Percentiles rank a stretch among this genome's conserved stretches.
Conservation (phyloP, 2,113 vertebrate genomes). For the Danio rerio region DNA sequence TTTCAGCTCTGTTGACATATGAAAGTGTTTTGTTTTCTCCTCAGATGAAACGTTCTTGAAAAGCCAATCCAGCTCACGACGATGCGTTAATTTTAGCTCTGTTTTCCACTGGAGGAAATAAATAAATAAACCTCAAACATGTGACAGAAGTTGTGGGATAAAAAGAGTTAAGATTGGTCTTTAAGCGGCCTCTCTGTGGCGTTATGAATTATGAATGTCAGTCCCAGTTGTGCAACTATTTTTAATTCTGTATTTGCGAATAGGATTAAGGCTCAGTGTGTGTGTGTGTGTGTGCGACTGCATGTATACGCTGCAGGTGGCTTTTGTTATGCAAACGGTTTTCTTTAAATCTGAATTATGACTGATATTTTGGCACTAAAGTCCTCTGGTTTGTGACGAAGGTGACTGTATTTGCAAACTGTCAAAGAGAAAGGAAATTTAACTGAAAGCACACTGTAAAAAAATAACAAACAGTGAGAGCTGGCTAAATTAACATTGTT, state of each 20-base stretch:
- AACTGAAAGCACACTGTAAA: too few species aligned
- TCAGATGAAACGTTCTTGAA: background rate
- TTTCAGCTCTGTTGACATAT: too few species aligned
- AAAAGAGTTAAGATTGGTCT: background rate
- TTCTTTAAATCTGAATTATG: too few species aligned
- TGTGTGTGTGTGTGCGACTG: background rate
- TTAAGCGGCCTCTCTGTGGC: background rate
- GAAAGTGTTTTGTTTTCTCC: background rate
- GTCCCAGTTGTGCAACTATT: background rate
- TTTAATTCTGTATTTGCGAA: background rate
- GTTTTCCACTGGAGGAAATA: background rate
- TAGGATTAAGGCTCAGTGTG: background rate
- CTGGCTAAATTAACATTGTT: too few species aligned
- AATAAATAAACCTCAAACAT: background rate
- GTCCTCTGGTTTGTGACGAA: too few species aligned
- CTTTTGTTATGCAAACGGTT: too few species aligned
- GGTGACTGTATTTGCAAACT: too few species aligned
- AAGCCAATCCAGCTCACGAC: background rate
- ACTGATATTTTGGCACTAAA: too few species aligned
- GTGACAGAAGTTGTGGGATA: background rate
- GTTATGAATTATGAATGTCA: conserved; percentile 26
- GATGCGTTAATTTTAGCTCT: conserved; percentile 3
- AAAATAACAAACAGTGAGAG: too few species aligned
- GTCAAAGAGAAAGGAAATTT: too few species aligned
- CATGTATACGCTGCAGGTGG: too few species aligned